Conservation (phyloP, 2,113 vertebrate species). For the Centropus unirufus region DNA sequence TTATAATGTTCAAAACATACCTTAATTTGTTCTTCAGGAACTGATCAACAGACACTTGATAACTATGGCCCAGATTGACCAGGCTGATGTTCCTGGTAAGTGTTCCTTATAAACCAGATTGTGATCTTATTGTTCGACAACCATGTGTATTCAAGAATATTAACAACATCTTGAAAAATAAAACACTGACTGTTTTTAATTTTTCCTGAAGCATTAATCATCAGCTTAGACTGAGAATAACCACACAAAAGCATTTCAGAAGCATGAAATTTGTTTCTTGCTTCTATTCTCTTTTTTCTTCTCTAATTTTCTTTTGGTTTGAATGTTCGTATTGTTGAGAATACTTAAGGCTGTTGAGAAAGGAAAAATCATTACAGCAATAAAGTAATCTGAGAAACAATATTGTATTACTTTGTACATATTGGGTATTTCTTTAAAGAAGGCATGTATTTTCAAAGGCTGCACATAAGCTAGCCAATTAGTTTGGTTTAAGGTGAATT, state of each 20-base stretch:
- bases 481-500: not conserved
- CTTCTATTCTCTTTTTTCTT: not conserved
- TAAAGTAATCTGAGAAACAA: not conserved
- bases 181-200: not conserved
- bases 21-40: constrained; percentile 81
- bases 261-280: not conserved
- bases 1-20: not conserved
- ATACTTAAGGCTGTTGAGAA: not conserved
- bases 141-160: not conserved
- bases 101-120: not conserved
- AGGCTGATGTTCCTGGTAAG: constrained; percentile 96
- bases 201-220: not conserved
- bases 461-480: not conserved
- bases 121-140: not conserved
- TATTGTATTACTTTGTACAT: not conserved
- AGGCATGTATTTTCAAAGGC: not conserved
- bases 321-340: not conserved
- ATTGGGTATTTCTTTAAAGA: not conserved
- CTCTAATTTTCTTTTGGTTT: not conserved
- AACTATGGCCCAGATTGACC: constrained; percentile 99
- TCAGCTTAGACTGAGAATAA: not conserved
- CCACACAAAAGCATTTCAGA: not conserved
- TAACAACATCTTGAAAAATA: not conserved
- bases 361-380: not conserved
- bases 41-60: constrained; percentile 98